These are phyloP conservation scores for Panurus biarmicus DNA, from an alignment of 2,113 vertebrate species.

Conservation along the genomic window DNA sequence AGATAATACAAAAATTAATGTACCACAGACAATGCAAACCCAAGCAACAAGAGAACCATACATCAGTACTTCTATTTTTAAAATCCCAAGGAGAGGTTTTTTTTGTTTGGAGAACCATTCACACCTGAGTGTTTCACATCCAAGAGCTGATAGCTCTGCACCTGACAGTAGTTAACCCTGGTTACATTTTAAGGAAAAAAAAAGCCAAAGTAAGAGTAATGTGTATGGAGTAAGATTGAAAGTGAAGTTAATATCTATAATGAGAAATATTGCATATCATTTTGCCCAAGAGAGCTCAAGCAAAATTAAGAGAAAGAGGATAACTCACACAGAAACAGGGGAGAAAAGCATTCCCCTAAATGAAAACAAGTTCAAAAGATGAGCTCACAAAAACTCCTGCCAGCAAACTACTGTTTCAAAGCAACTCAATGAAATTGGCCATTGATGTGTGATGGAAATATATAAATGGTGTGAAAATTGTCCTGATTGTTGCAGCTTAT, in stretches of 20 bases:
- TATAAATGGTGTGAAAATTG: background rate
- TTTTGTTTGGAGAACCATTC: background rate
- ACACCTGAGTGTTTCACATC: background rate
- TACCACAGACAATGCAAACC: background rate
- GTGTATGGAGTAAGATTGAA: background rate
- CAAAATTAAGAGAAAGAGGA: background rate
- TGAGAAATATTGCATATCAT: background rate
- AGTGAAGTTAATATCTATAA: background rate
- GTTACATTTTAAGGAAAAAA: background rate
- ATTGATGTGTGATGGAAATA: constrained; percentile 14
- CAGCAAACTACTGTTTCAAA: constrained; percentile 6
- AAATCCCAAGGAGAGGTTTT: background rate
- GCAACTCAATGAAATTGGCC: background rate
- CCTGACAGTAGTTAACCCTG: background rate
- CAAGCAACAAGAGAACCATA: background rate
- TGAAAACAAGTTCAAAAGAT: constrained; percentile 30
- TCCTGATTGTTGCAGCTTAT: background rate
- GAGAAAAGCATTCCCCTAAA: background rate
- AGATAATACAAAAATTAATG: background rate
- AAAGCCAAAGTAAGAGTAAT: background rate
- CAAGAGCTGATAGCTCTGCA: background rate
- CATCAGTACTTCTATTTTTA: background rate
- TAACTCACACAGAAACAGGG: background rate
- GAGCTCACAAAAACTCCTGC: constrained; percentile 12
- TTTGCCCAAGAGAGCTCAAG: background rate